Base-by-base conservation (phyloP, 2,113 vertebrate species). In the Tringa solitaria region DNA sequence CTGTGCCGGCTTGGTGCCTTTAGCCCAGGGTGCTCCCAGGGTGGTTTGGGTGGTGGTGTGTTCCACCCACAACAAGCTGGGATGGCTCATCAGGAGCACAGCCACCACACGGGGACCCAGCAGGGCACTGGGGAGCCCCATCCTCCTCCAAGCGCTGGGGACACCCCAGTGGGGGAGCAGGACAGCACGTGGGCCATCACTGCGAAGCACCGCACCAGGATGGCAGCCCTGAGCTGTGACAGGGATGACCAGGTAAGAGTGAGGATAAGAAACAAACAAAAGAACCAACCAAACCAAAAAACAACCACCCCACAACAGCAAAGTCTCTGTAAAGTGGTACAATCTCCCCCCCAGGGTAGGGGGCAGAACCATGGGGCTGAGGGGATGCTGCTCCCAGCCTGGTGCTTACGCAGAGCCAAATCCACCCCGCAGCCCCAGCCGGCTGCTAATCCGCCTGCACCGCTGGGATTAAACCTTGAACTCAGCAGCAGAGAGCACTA, bases 381-480 rank as follows among this genome's bases (percentile, higher is more conserved):
- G n/a, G 41, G 79, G 79, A 33, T 45, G 53, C 70, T 64, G 74
- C 23, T 24, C 63, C 26, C 12, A 5, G 68, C 60, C 26, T 1
- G 77, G 72, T 4, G 5, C 80, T 96, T 95, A 95, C 1, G 12
- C 92, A 96, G 93, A 90, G 82, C 64, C 82, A 95, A 95, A 97
- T 97, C 96, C 91, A 91, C 21, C 2, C 53, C 2, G 4, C 91
- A n/a, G 69, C 60, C 51, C 87, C 64, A 43, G 79, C 53, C 18
- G 10, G 88, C 69, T 6, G 23, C 84, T 97, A 96, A 97, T 97
- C 96, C 16, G 56, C 84, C 94, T 12, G 64, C 22, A 11, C 26
- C 12, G 68, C 73, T 45, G 92, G 90, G 96, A 97, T 97, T 97
- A 97, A 88, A 89, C 89, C 90, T 64, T 88, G 81, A 50, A 67